Evolutionary conservation across 2,888 invertebrate species (phyloP).

Genomic region (Caenorhabditis angaria): DNA sequence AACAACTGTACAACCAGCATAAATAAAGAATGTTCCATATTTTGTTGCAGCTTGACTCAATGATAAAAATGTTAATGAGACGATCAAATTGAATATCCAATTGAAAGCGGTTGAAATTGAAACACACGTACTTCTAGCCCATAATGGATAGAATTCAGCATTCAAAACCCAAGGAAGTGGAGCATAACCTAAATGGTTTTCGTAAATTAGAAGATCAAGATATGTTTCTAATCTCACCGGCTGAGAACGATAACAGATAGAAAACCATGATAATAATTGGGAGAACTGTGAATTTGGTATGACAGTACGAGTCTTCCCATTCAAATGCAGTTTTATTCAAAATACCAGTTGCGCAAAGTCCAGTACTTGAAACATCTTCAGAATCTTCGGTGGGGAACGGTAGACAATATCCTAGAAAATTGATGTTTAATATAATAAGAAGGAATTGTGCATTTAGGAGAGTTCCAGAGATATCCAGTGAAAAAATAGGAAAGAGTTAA

Average conservation of each 20-base stretch:
- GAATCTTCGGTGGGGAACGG: constrained; percentile 42
- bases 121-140: constrained; percentile 75
- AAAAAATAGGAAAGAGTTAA: too few relatives aligned
- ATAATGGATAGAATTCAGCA: constrained; percentile 76
- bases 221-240: constrained; percentile 37
- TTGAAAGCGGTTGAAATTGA: constrained; percentile 71
- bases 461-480: too few relatives aligned
- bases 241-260: constrained; percentile 55
- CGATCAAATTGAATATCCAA: constrained; percentile 76
- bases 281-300: constrained; percentile 71
- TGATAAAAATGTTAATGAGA: constrained; percentile 75
- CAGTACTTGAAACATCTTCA: constrained; percentile 42
- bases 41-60: constrained; percentile 64
- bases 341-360: constrained; percentile 35
- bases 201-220: too few relatives aligned
- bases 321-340: constrained; percentile 27
- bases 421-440: too few relatives aligned
- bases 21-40: constrained; percentile 75
- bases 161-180: constrained; percentile 77
- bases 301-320: constrained; percentile 67
- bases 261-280: constrained; percentile 68
- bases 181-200: constrained; percentile 76
- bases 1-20: constrained; percentile 74
- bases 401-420: constrained; percentile 52
- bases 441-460: too few relatives aligned